Percentiles rank a stretch among this genome's conserved stretches.
These are phyloP conservation scores for Phenganax marumi DNA, from an alignment of 92 coral and sea anemone genomes.

Conservation along the genomic window DNA sequence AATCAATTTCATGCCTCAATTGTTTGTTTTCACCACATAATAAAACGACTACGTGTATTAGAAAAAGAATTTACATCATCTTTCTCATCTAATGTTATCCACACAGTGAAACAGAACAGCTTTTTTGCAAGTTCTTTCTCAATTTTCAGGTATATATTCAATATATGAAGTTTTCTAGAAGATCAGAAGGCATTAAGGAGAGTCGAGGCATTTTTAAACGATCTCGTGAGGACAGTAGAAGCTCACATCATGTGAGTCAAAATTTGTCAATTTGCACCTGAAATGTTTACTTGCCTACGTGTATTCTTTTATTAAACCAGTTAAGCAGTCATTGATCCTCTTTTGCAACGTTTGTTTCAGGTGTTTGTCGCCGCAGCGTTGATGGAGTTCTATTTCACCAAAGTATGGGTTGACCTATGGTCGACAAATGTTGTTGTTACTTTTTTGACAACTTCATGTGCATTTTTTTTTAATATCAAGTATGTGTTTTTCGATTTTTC, in stretches of 20 bases:
- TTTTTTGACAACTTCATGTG: not conserved
- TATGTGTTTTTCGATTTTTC: not conserved
- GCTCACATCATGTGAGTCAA: conserved; percentile 79
- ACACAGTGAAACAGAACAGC: no score
- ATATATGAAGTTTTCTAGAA: conserved; percentile 93
- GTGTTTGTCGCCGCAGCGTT: conserved; percentile 88
- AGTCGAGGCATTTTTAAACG: conserved; percentile 87
- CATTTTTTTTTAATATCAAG: not conserved
- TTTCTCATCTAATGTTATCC: not conserved
- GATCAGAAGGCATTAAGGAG: conserved; percentile 95
- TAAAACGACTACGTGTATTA: no score
- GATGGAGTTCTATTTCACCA: conserved; percentile 94
- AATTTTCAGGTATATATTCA: conserved; percentile 76
- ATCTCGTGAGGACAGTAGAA: conserved; percentile 83
- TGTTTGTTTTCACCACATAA: no score
- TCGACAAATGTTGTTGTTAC: not conserved
- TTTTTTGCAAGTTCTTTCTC: not conserved
- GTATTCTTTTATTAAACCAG: conserved; percentile 82
- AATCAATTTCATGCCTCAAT: no score
- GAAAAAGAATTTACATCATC: no score
- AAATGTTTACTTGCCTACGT: conserved; percentile 29
- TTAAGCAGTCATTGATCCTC: conserved; percentile 43
- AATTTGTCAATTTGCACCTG: not conserved
- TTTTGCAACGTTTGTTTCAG: conserved; percentile 46
- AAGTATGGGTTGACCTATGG: conserved; percentile 49